Base-by-base conservation (phyloP, 2,797 vertebrate genomes). In the Cryptoblepharus egeriae region DNA sequence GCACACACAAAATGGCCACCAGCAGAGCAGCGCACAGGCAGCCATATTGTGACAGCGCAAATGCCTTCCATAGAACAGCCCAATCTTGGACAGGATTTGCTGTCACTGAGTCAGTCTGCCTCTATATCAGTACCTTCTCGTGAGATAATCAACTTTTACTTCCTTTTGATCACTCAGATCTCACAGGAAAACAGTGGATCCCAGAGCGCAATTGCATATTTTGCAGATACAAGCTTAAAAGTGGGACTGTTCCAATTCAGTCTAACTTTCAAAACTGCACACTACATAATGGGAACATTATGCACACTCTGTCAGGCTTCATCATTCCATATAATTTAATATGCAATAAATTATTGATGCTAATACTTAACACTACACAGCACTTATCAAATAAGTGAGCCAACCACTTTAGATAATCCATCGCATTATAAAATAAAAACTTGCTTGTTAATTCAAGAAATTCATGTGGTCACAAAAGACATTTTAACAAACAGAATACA, bases 311-410 rank as follows among this genome's bases (percentile, higher is more conserved):
- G 63, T 32, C 57, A 90, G 74, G 75, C 65, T 81, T 87, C 0
- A 1, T 73, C 45, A 81, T 0, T 1, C 12, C 63, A 85, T 60
- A 75, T 58, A 83, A 61, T 83, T 26, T 1, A 89, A 61, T 76
- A 86, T 82, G 84, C 85, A 65, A 89, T 90, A 42, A 88, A 79
- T 83, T 86, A 81, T 88, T 85, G 80, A 86, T 90, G 91, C 82
- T 89, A 86, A 90, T 88, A 90, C 87, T 83, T 88, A 84, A 92
- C 84, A 75, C 55, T 82, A 90, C 88, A 89, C 91, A 82, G 80
- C 57, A 61, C 79, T 90, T 85, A 82, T 74, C 42, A 88, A 89
- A 91, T 0, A 18, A 88, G 75, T 67, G 75, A 89, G 84, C 28
- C 87, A 80, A 80, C 60, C 42, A 85, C 65, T 85, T 85, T 73